These are phyloP conservation scores for Gortyna flavago DNA, from an alignment of 2,888 invertebrate species.

Conservation along the genomic window DNA sequence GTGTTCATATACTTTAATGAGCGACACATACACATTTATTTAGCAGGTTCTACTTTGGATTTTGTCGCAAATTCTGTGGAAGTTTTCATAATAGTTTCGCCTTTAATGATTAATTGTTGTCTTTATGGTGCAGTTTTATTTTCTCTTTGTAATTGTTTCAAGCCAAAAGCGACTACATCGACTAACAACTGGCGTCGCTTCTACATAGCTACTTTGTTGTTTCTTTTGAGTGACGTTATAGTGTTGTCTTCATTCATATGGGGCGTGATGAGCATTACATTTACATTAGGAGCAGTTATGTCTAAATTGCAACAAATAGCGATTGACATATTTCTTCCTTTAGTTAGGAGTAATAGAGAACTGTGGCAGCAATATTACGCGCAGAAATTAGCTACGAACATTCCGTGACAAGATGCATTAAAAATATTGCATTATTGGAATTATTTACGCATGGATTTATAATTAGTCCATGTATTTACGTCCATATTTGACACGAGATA, in stretches of 20 bases:
- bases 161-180: constrained; percentile 25
- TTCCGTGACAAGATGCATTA: constrained; percentile 32
- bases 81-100: constrained; percentile 50
- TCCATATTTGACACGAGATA: constrained; percentile 13
- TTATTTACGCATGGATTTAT: too few species aligned
- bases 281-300: constrained; percentile 40
- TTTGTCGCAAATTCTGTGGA: constrained; percentile 34
- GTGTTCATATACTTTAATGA: constrained; percentile 37
- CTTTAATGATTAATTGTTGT: constrained; percentile 43
- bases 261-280: constrained; percentile 38
- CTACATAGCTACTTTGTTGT: constrained; percentile 46
- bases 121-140: constrained; percentile 33
- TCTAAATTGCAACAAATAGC: constrained; percentile 47
- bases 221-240: constrained; percentile 41
- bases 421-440: neutral
- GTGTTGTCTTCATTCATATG: constrained; percentile 45
- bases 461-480: too few species aligned
- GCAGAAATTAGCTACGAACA: constrained; percentile 24
- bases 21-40: neutral
- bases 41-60: neutral
- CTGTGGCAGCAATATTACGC: constrained; percentile 40
- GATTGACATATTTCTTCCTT: constrained; percentile 38
- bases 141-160: constrained; percentile 42
- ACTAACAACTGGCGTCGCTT: constrained; percentile 50
- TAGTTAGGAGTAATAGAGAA: constrained; percentile 41